These are phyloP conservation scores for Stenurella melanura DNA, from an alignment of 2,888 invertebrate genomes.

Conservation along the genomic window DNA sequence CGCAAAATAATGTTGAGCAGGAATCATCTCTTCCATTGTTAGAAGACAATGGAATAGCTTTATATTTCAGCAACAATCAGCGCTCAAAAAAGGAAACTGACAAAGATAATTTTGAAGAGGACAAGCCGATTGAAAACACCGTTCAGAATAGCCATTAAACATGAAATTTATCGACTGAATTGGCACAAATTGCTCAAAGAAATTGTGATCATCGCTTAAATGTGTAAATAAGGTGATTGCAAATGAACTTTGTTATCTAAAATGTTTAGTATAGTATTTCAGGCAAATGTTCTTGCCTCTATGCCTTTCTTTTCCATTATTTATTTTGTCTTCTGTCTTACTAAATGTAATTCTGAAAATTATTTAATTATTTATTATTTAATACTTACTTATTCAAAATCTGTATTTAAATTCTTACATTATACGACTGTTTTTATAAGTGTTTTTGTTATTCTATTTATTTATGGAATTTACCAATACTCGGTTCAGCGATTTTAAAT, in stretches of 20 bases:
- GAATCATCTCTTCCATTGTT: slow-evolving; percentile 69
- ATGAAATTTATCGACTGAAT: slow-evolving; percentile 33
- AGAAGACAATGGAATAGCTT: slow-evolving; percentile 77
- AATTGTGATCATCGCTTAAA: slow-evolving; percentile 39
- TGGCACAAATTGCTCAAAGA: slow-evolving; percentile 47
- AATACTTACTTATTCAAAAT: slow-evolving; percentile 2
- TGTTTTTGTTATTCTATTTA: neutral
- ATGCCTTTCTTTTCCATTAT: neutral
- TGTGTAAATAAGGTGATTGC: slow-evolving; percentile 38
- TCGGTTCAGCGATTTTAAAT: too few relatives aligned
- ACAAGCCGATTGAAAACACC: slow-evolving; percentile 12
- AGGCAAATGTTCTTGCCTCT: neutral
- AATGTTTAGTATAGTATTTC: neutral
- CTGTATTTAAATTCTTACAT: slow-evolving; percentile 6
- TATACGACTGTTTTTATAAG: slow-evolving; percentile 4
- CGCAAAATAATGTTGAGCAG: slow-evolving; percentile 62
- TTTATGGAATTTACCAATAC: neutral
- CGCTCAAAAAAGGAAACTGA: slow-evolving; percentile 49
- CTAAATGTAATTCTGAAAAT: neutral
- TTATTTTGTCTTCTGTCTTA: neutral
- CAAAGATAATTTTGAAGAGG: neutral
- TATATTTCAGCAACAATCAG: slow-evolving; percentile 74
- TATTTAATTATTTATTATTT: slow-evolving; percentile 31
- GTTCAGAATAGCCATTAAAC: slow-evolving; percentile 41
- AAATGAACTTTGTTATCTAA: slow-evolving; percentile 32